Conservation (phyloP, 2,797 vertebrate species). For the Avahi laniger region DNA sequence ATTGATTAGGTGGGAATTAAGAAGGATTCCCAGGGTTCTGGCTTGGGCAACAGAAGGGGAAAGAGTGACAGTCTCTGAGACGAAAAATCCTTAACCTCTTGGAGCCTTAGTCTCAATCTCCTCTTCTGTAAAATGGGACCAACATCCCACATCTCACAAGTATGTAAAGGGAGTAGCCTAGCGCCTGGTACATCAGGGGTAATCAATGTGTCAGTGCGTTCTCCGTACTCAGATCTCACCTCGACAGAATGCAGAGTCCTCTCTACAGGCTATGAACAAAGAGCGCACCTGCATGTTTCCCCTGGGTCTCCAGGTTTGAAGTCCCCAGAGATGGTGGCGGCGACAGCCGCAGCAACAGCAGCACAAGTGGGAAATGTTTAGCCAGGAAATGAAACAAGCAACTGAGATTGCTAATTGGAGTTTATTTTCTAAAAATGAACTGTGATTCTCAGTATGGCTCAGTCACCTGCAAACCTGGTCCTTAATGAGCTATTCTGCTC, state of each 20-base stretch:
- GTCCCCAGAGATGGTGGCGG: neutral
- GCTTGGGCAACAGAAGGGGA: neutral
- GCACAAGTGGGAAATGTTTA: neutral
- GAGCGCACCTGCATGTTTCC: neutral
- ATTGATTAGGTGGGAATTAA: neutral
- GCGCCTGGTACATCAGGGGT: rapidly evolving
- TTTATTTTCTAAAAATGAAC: constrained; percentile 61
- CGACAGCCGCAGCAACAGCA: neutral
- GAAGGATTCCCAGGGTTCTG: neutral
- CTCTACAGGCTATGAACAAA: neutral
- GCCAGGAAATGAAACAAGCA: constrained; percentile 57
- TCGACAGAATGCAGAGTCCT: neutral
- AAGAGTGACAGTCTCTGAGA: neutral
- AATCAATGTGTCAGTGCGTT: rapidly evolving
- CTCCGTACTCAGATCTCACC: neutral
- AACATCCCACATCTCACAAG: neutral
- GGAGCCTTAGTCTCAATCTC: neutral
- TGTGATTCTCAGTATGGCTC: neutral
- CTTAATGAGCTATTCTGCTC: constrained; percentile 47
- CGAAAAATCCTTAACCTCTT: neutral
- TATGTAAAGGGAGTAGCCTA: neutral
- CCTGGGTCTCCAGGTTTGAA: neutral
- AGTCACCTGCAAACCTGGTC: constrained; percentile 55
- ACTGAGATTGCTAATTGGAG: constrained; percentile 55
- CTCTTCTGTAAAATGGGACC: neutral